Conservation (phyloP, 1,140 invertebrate genomes). For the Formica exsecta region DNA sequence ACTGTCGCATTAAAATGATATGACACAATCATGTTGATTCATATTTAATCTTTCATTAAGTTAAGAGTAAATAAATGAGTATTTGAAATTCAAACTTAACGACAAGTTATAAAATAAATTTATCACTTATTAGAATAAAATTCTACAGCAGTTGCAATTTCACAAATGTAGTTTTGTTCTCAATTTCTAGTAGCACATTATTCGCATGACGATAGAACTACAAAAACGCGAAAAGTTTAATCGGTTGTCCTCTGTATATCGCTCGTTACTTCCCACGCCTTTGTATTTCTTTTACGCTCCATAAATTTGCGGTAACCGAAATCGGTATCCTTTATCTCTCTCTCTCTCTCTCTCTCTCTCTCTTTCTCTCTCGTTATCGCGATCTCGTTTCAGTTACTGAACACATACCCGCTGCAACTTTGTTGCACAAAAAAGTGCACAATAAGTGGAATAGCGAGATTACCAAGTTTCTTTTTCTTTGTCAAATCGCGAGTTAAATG, state of each 20-base stretch:
- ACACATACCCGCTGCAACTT: background rate
- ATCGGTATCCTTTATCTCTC: constrained; percentile 41
- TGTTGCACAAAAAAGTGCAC: background rate
- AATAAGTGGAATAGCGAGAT: constrained; percentile 19
- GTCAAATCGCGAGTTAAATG: constrained; percentile 30
- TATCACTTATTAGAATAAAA: background rate
- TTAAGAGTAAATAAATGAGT: background rate
- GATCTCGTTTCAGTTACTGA: constrained; percentile 50
- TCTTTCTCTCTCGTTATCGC: constrained; percentile 46
- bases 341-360: too few species aligned
- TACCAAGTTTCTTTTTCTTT: constrained; percentile 4
- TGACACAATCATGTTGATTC: background rate
- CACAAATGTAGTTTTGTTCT: constrained; percentile 31
- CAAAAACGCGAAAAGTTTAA: constrained; percentile 14
- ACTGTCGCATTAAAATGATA: constrained; percentile 3
- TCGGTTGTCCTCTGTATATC: constrained; percentile 12
- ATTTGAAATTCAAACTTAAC: background rate
- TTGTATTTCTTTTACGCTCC: constrained; percentile 66
- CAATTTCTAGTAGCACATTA: constrained; percentile 14
- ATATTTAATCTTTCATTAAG: background rate
- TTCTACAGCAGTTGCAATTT: constrained; percentile 14
- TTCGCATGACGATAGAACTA: background rate
- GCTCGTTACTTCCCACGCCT: constrained; percentile 21
- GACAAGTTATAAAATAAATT: background rate
- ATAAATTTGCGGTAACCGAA: constrained; percentile 60